A percentile compares a stretch with the other conserved stretches of the same genome.
These are phyloP conservation scores for Arctopsyche grandis DNA, from an alignment of 1,140 invertebrate species.

Conservation along the genomic window DNA sequence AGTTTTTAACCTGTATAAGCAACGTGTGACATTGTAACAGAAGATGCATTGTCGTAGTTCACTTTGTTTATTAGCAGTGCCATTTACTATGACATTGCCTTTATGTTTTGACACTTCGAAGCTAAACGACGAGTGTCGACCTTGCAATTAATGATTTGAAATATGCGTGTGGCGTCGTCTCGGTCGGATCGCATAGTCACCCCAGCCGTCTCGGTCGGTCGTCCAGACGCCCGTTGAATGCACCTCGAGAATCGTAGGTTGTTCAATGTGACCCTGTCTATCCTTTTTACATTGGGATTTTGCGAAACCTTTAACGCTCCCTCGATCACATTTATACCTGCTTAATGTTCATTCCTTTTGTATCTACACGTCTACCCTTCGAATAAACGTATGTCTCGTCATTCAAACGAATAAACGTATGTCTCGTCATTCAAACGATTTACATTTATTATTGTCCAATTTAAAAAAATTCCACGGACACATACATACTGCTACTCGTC, in stretches of 20 bases:
- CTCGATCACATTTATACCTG: conserved; percentile 43
- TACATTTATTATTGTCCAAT: not conserved
- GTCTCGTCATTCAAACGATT: conserved; percentile 12
- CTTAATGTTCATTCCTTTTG: not conserved
- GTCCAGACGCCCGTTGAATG: conserved; percentile 38
- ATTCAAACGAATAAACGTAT: not conserved
- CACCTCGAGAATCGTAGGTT: conserved; percentile 37
- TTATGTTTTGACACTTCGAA: too few relatives aligned
- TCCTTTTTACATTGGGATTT: conserved; percentile 39
- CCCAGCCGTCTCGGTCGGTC: conserved; percentile 11
- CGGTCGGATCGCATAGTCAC: not conserved
- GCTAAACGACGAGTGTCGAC: too few relatives aligned
- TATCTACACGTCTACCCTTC: conserved; percentile 9
- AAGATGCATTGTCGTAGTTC: too few relatives aligned
- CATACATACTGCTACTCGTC: too few relatives aligned
- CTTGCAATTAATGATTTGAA: not conserved
- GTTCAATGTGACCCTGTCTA: conserved; percentile 47
- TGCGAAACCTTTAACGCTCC: conserved; percentile 10
- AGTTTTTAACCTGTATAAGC: not conserved
- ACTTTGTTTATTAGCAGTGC: too few relatives aligned
- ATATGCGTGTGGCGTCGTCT: not conserved
- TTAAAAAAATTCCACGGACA: too few relatives aligned
- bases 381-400: conserved; percentile 3
- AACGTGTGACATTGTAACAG: too few relatives aligned
- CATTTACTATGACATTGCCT: too few relatives aligned